phyloP scores from a whole-genome alignment of 2,797 vertebrate species.

The Intellagama lesueurii region DNA sequence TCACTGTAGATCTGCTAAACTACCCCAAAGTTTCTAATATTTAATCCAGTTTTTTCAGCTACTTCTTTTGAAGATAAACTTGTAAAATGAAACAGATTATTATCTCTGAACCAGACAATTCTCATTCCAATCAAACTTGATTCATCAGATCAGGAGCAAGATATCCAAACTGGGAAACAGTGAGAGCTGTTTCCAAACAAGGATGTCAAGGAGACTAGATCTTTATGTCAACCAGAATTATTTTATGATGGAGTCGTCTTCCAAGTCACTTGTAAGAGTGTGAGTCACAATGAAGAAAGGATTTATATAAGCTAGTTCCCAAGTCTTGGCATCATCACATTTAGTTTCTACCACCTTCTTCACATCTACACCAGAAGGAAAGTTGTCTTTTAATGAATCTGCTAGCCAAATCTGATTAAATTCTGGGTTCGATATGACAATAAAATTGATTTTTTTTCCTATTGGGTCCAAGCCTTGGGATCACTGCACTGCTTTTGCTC shows the following conservation, averaged over 20 bases:
- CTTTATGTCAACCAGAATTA: neutral
- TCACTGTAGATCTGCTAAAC: neutral
- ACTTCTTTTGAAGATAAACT: neutral
- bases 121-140: neutral
- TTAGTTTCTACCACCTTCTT: neutral
- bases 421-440: neutral
- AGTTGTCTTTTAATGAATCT: neutral
- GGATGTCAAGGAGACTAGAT: conserved; percentile 5
- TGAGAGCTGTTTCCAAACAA: neutral
- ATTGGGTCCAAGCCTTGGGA: neutral
- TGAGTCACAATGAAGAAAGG: neutral
- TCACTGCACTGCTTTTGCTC: neutral
- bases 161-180: neutral
- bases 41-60: neutral
- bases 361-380: neutral
- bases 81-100: neutral
- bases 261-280: neutral
- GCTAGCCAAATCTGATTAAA: neutral
- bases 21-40: neutral
- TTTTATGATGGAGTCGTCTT: neutral
- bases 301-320: neutral
- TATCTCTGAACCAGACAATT: neutral
- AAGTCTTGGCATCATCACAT: neutral
- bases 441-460: neutral
- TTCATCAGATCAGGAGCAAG: neutral